Evolutionary conservation across 1,140 invertebrate genomes (phyloP).

Genomic region (Caenorhabditis remanei): DNA sequence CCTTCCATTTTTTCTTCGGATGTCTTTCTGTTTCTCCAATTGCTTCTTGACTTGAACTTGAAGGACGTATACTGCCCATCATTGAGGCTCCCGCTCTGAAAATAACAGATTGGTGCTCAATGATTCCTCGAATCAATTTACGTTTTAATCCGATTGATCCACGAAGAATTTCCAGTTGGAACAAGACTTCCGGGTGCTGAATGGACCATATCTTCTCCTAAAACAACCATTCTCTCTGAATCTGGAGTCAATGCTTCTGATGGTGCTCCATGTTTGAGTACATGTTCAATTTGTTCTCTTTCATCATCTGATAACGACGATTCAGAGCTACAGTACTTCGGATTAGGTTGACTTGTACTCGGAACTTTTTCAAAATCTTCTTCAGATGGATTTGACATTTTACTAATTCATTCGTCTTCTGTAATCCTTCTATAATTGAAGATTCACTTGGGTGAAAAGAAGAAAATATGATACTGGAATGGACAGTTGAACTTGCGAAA

Average conservation of each 20-base stretch:
- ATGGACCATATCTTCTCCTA: background rate
- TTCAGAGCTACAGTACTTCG: background rate
- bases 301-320: conserved; percentile 33
- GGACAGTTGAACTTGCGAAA: background rate
- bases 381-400: background rate
- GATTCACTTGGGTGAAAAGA: too few species aligned
- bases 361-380: conserved; percentile 17
- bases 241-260: conserved; percentile 26
- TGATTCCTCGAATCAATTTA: background rate
- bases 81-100: background rate
- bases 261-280: conserved; percentile 13
- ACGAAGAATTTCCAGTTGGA: background rate
- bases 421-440: background rate
- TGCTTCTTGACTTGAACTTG: conserved; percentile 25
- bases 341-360: background rate
- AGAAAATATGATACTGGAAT: too few species aligned
- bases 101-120: background rate
- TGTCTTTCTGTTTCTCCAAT: background rate
- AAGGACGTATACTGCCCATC: conserved; percentile 10
- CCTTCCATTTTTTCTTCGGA: conserved; percentile 14
- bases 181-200: background rate
- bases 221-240: conserved; percentile 14
- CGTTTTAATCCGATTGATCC: conserved; percentile 1
- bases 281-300: conserved; percentile 2
- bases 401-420: background rate